Percentiles rank a stretch among this genome's conserved stretches.
These are phyloP conservation scores for Tolmerus cingulatus DNA, from an alignment of 2,888 invertebrate species.

Conservation along the genomic window DNA sequence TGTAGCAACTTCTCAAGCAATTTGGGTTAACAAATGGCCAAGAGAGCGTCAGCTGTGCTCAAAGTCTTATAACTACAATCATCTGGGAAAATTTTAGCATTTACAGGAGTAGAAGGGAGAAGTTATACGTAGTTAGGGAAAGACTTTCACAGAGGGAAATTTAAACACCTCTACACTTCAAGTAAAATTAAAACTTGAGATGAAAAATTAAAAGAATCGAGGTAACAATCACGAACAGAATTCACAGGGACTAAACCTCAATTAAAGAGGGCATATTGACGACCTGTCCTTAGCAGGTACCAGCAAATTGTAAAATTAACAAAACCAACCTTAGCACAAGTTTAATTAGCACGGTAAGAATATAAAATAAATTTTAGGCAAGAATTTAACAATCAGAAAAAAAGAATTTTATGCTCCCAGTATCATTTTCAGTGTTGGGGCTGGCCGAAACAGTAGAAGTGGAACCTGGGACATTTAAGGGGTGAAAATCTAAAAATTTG, in stretches of 20 bases:
- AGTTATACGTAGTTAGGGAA: slow-evolving; percentile 21
- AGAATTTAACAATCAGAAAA: slow-evolving; percentile 33
- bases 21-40: slow-evolving; percentile 40
- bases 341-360: slow-evolving; percentile 48
- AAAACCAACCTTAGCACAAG: slow-evolving; percentile 1
- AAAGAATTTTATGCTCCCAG: neutral
- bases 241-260: slow-evolving; percentile 3
- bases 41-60: slow-evolving; percentile 35
- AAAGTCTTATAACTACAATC: slow-evolving; percentile 36
- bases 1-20: slow-evolving; percentile 39
- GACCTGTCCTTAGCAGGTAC: neutral
- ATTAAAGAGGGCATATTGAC: neutral
- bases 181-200: slow-evolving; percentile 37
- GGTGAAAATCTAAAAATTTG: slow-evolving; percentile 14
- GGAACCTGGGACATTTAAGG: neutral
- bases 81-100: slow-evolving; percentile 1
- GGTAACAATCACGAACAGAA: slow-evolving; percentile 20
- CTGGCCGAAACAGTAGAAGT: neutral
- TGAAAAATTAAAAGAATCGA: slow-evolving; percentile 38
- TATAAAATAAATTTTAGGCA: slow-evolving; percentile 45
- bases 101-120: neutral
- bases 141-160: slow-evolving; percentile 12
- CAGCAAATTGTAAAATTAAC: neutral
- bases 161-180: slow-evolving; percentile 37
- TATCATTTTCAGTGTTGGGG: neutral